Percentiles rank a stretch among this genome's conserved stretches.
These are phyloP conservation scores for Symphodus melops DNA, from an alignment of 2,113 vertebrate species.

Conservation along the genomic window DNA sequence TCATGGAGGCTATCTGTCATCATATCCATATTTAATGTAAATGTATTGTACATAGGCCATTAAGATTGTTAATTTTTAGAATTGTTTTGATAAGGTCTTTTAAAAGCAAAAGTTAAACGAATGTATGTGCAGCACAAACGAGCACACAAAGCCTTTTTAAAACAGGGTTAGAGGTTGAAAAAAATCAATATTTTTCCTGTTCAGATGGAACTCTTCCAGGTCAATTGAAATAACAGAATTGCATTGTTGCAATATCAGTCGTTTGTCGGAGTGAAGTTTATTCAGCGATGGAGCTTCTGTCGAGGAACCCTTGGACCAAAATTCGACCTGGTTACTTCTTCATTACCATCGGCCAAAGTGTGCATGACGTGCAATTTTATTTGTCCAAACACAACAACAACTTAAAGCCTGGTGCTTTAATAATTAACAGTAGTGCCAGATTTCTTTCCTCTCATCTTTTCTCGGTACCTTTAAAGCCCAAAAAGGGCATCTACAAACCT, in stretches of 20 bases:
- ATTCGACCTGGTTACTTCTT: conserved; percentile 32
- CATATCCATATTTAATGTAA: conserved; percentile 83
- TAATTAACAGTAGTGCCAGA: conserved; percentile 5
- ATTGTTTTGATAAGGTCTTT: conserved; percentile 44
- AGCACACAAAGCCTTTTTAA: conserved; percentile 17
- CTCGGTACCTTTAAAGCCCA: conserved; percentile 45
- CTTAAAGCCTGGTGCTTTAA: conserved; percentile 58
- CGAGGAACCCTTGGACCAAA: conserved; percentile 44
- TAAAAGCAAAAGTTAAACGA: conserved; percentile 61
- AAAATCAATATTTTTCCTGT: background rate
- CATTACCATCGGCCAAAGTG: conserved; percentile 68
- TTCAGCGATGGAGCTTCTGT: conserved; percentile 21
- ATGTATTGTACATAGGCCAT: conserved; percentile 81
- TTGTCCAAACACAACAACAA: background rate
- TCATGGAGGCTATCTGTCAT: conserved; percentile 22
- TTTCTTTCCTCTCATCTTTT: conserved; percentile 25
- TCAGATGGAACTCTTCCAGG: conserved; percentile 5
- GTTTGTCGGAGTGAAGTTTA: conserved; percentile 1
- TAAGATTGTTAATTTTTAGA: conserved; percentile 47
- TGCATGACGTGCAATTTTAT: conserved; percentile 25
- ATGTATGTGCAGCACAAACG: conserved; percentile 66
- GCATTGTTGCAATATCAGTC: conserved; percentile 11
- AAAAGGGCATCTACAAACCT: background rate
- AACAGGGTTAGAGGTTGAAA: conserved; percentile 16
- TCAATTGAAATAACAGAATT: background rate